A percentile compares a stretch with the other conserved stretches of the same genome.
Conservation (phyloP, 1,140 invertebrate species). For the Camponotus pennsylvanicus region DNA sequence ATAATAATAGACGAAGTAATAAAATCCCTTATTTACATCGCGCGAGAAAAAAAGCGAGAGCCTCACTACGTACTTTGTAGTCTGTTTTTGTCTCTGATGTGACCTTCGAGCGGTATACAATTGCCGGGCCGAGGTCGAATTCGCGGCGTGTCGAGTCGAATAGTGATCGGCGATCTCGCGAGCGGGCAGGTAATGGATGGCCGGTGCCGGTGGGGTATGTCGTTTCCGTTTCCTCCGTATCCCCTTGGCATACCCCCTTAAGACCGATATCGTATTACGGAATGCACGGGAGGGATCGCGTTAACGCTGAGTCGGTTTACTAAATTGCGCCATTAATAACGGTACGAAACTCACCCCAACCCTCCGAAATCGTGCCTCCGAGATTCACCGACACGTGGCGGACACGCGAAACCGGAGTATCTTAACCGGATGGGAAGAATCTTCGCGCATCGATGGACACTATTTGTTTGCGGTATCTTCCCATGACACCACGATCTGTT, state of each 20-base stretch:
- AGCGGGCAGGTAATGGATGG: slow-evolving; percentile 6
- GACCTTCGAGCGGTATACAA: neutral
- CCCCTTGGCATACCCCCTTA: slow-evolving; percentile 31
- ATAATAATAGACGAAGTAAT: neutral
- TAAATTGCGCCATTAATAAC: slow-evolving; percentile 53
- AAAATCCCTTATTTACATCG: neutral
- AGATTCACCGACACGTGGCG: neutral
- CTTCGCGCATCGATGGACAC: neutral
- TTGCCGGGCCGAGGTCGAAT: slow-evolving; percentile 1
- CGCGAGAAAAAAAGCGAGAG: neutral
- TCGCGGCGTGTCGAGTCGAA: slow-evolving; percentile 15
- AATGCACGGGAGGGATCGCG: slow-evolving; percentile 20
- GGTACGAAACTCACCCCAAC: too few relatives aligned
- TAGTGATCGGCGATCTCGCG: slow-evolving; percentile 4
- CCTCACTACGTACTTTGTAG: neutral
- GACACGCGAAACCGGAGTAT: slow-evolving; percentile 11
- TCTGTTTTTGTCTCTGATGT: neutral
- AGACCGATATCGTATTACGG: slow-evolving; percentile 43
- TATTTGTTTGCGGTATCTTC: slow-evolving; percentile 32
- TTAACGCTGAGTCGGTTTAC: slow-evolving; percentile 17
- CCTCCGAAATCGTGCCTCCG: neutral
- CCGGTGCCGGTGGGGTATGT: neutral
- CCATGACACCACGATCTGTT: neutral
- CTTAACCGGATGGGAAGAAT: neutral
- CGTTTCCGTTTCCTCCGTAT: slow-evolving; percentile 21